Base-by-base conservation (phyloP, 2,797 vertebrate genomes). In the Lepus oiostolus region DNA sequence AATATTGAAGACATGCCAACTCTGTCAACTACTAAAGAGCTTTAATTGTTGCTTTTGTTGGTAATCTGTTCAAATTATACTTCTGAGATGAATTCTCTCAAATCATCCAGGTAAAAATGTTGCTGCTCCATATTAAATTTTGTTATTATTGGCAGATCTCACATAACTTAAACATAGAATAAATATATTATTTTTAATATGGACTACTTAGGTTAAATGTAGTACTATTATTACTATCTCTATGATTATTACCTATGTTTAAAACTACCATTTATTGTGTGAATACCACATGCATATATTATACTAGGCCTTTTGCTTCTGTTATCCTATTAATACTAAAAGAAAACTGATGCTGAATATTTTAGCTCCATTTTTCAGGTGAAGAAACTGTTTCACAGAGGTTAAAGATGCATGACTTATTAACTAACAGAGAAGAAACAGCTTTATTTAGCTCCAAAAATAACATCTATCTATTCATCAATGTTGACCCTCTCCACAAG, bases 151-250 rank as follows among this genome's bases (percentile, higher is more conserved):
- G 67, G 19, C 17, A 67, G 10, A 72, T 38, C 88, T 82, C 2
- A n/a, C 50, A 42, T 96, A 95, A 32, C 28, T 80, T 84, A 80
- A 94, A 79, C 2, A 58, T 24, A 77, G 7, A 91, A 92, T 86
- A 26, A 28, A 62, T 7, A 24, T 79, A 84, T 85, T 79, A 67
- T 26, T 83, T 4, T 38, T 38, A 74, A n/a, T 72, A 58, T 80
- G 67, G 16, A 63, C n/a, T 50, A 32, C 32, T 68, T 80, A 54
- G 76, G 63, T 87, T 42, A 83, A 71, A 6, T 85, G 11, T 68
- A 22, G 0, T 28, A 77, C 79, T 85, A 58, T 65, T 67, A 24
- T 54, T 88, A 68, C 63, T 28, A 74, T 42, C 80, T 22, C 12
- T 47, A 68, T 65, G 71, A 52, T 58, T 70, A 16, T 60, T 84